Evolutionary conservation across 2,113 vertebrate species (phyloP).

Genomic region (Gymnogyps californianus): DNA sequence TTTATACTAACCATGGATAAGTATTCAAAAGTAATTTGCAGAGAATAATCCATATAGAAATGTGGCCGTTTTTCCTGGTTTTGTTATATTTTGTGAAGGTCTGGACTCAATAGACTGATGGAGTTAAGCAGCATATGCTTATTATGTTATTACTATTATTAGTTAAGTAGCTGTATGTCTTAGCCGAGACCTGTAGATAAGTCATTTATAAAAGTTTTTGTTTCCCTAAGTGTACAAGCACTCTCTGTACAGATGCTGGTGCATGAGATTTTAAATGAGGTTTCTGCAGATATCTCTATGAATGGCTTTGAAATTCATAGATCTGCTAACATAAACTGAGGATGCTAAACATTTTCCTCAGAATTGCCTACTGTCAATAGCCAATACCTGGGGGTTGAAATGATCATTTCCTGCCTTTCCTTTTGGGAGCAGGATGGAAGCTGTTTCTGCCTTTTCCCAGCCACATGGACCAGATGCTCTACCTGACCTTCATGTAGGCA

Average conservation of each 20-base stretch:
- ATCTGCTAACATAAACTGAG: neutral
- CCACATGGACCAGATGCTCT: rapidly evolving
- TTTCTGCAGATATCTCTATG: neutral
- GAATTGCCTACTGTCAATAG: neutral
- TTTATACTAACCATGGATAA: neutral
- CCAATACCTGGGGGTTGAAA: neutral
- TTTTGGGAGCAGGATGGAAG: neutral
- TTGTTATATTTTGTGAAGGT: neutral
- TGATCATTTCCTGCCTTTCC: neutral
- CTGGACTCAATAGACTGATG: neutral
- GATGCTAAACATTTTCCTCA: neutral
- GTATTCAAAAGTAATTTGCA: neutral
- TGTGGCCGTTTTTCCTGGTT: neutral
- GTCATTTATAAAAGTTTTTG: neutral
- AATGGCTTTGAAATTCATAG: neutral
- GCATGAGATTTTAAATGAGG: neutral
- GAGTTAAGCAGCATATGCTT: neutral
- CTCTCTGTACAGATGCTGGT: neutral
- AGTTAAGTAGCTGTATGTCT: neutral
- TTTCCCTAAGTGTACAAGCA: neutral
- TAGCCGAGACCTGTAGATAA: neutral
- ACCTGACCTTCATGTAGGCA: neutral
- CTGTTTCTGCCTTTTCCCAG: neutral
- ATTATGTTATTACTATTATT: too few relatives aligned
- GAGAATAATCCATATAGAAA: neutral